Evolutionary conservation across 1,140 invertebrate genomes (phyloP).

Genomic region (Drosophila bipectinata): DNA sequence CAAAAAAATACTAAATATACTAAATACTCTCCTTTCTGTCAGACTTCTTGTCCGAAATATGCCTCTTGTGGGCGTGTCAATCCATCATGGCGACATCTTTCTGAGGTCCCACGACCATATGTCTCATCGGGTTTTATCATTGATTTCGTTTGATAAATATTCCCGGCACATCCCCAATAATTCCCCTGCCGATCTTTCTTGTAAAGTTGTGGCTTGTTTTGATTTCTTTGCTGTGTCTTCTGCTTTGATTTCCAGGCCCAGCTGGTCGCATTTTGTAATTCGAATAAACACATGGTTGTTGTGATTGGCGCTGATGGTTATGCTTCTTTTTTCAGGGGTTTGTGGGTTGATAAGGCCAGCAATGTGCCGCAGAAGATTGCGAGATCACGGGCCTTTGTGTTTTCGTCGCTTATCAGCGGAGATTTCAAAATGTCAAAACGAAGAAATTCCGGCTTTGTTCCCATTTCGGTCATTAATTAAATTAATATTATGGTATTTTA

Average conservation of each 20-base stretch:
- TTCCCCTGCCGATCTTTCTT: constrained; percentile 14
- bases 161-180: constrained; percentile 35
- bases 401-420: constrained; percentile 43
- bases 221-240: constrained; percentile 37
- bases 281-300: constrained; percentile 49
- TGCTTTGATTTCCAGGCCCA: constrained; percentile 30
- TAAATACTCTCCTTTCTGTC: too few relatives aligned
- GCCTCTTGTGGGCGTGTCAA: constrained; percentile 8
- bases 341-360: constrained; percentile 46
- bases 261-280: constrained; percentile 64
- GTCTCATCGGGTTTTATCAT: constrained; percentile 47
- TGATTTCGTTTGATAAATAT: constrained; percentile 54
- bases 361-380: constrained; percentile 58
- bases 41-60: not conserved
- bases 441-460: constrained; percentile 36
- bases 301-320: constrained; percentile 27
- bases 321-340: constrained; percentile 16
- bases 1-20: too few relatives aligned
- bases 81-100: constrained; percentile 29
- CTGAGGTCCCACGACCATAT: constrained; percentile 19
- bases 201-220: constrained; percentile 51
- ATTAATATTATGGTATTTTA: constrained; percentile 27
- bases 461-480: constrained; percentile 28
- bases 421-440: constrained; percentile 33
- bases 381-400: constrained; percentile 31